Percentiles rank a stretch among this genome's conserved stretches.
Conservation (phyloP, 2,888 invertebrate genomes). For the Agonopterix heracliana region DNA sequence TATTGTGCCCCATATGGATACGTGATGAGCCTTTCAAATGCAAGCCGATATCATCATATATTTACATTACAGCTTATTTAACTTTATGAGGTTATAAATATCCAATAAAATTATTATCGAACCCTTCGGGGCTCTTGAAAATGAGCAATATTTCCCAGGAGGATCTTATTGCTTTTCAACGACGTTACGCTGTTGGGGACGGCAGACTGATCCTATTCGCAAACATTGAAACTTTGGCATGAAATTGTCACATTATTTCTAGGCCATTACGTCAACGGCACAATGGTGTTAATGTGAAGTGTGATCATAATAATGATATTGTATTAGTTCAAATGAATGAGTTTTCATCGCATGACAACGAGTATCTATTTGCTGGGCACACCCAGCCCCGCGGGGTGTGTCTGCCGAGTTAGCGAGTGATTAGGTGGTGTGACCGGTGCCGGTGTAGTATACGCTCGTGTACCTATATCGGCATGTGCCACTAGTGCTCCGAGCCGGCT, state of each 20-base stretch:
- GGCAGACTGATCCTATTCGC: neutral
- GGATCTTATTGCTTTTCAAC: too few species aligned
- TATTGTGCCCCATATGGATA: slow-evolving; percentile 43
- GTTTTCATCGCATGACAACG: slow-evolving; percentile 18
- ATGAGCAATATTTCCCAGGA: neutral
- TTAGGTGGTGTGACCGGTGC: neutral
- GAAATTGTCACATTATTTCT: slow-evolving; percentile 20
- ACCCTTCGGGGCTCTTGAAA: neutral
- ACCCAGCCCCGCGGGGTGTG: slow-evolving; percentile 17
- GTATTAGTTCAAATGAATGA: slow-evolving; percentile 27
- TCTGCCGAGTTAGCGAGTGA: neutral
- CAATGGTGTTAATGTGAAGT: slow-evolving; percentile 18
- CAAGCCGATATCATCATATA: neutral
- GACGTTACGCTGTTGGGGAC: too few species aligned
- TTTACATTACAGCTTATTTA: neutral
- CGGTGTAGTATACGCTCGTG: neutral
- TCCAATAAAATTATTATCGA: neutral
- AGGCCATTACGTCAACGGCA: slow-evolving; percentile 10
- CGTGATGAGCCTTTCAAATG: slow-evolving; percentile 36
- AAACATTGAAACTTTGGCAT: slow-evolving; percentile 19
- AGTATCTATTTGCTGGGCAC: slow-evolving; percentile 20
- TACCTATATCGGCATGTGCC: slow-evolving; percentile 6
- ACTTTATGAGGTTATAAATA: neutral
- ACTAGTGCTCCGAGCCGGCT: slow-evolving; percentile 5
- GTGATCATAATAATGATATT: slow-evolving; percentile 22